Base-by-base conservation (phyloP, 1,140 invertebrate genomes). In the Magallana ariakensis region DNA sequence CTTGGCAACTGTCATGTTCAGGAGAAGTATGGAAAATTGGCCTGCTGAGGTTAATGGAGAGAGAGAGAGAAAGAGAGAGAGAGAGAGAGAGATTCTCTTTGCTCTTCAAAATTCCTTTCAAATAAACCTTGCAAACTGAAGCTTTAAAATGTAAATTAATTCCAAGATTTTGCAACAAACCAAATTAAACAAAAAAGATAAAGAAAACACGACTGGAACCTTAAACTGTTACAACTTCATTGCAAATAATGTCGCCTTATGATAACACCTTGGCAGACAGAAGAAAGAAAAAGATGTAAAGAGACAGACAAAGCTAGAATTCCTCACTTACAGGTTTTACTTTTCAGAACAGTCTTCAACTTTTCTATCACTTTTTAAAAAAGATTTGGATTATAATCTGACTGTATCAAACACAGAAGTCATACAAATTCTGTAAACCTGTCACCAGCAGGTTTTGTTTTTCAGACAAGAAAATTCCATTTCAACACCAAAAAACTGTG, bases 1-100 rank as follows among this genome's bases (percentile, higher is more conserved):
- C 66, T 11, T 75, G 22, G 66, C 66, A 75, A 75, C 66, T 26
- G 66, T 75, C 66, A 75, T 75, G 66, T 75, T 26, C 66, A 75
- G 33, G 19, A 75, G 66, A 75, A 75, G 66, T 75, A 75, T 75
- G 66, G 22, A 75, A 13, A 75, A 75, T 26, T 75, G 66, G 66
- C 66, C 66, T 75, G 66, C 66, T 75, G 66, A 26, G 66, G 19
- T 75, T 33, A 46, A 75, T 6, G 5, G 19, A 46, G 22, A 9
- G 22, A 26, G 66, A 26, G 66, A 13, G 66, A 26, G 33, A 75
- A 26, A 26, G 66, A 46, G 33, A 46, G 33, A 46, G 33, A 46
- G 22, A 9, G 22, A 75, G 19, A 33, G 66, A 75, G 66, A 26
- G 33, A 75, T 75, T 26, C 22, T 15, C 22, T 75, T 26, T 26